These are phyloP conservation scores for Quiscalus mexicanus DNA, from an alignment of 2,113 vertebrate species.

Conservation along the genomic window DNA sequence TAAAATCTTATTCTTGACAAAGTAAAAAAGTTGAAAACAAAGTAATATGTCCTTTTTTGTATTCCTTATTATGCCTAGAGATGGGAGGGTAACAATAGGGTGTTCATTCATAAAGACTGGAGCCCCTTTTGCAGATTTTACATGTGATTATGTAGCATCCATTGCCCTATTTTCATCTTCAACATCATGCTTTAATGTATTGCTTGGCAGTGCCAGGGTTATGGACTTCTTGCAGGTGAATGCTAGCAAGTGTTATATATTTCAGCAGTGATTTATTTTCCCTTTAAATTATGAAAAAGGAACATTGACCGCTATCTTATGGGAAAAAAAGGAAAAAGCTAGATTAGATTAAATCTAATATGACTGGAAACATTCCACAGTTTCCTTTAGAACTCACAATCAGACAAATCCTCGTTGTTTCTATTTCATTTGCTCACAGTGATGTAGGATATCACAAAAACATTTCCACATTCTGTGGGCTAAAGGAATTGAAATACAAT, in stretches of 20 bases:
- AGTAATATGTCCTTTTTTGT: neutral
- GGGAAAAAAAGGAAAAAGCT: neutral
- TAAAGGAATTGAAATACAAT: neutral
- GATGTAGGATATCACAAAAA: neutral
- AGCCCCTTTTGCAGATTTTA: neutral
- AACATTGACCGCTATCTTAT: neutral
- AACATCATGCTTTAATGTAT: neutral
- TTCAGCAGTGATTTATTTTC: neutral
- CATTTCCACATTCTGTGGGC: neutral
- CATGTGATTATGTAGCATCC: neutral
- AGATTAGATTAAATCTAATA: neutral
- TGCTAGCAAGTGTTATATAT: neutral
- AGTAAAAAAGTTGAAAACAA: neutral
- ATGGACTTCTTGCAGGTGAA: neutral
- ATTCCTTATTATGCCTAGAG: neutral
- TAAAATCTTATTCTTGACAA: neutral
- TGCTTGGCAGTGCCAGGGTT: neutral
- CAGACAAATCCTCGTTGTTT: neutral
- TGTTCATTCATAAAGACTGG: neutral
- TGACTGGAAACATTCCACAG: neutral
- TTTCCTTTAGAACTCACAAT: neutral
- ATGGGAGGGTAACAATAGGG: neutral
- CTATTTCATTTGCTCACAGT: neutral
- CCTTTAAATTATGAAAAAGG: neutral
- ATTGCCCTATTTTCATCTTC: neutral